These are phyloP conservation scores for Corynorhinus townsendii DNA, from an alignment of 2,113 vertebrate species.

Conservation along the genomic window DNA sequence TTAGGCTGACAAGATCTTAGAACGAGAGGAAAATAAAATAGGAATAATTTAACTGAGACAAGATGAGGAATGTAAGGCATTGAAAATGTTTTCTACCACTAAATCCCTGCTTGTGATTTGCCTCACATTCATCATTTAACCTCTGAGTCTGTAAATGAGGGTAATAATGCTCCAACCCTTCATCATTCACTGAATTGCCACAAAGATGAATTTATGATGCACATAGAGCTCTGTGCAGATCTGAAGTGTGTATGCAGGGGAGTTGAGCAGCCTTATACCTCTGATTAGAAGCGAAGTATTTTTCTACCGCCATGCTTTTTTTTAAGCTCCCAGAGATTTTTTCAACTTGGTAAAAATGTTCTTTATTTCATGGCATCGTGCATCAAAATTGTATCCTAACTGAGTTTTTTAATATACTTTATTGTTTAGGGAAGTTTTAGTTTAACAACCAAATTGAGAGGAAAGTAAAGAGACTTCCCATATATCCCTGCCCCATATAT, in stretches of 20 bases:
- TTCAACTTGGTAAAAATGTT: background rate
- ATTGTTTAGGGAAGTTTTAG: background rate
- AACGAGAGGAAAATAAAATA: background rate
- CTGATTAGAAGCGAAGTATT: background rate
- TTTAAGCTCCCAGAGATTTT: background rate
- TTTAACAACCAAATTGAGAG: background rate
- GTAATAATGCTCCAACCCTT: background rate
- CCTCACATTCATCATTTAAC: background rate
- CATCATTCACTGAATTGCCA: background rate
- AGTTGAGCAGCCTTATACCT: background rate
- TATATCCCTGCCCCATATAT: too few species aligned
- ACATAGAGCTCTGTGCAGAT: background rate
- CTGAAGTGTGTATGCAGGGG: background rate
- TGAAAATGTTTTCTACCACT: background rate
- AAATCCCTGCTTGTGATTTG: background rate
- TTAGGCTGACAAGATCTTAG: background rate
- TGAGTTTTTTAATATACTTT: background rate
- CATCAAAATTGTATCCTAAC: background rate
- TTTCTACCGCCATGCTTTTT: background rate
- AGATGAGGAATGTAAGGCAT: background rate
- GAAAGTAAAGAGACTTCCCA: background rate
- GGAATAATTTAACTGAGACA: background rate
- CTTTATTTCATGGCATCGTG: background rate
- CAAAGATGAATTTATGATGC: background rate
- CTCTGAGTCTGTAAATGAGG: background rate